A percentile compares a stretch with the other conserved stretches of the same genome.
These are phyloP conservation scores for Nipponacmea schrenckii DNA, from an alignment of 2,888 invertebrate species.

Conservation along the genomic window DNA sequence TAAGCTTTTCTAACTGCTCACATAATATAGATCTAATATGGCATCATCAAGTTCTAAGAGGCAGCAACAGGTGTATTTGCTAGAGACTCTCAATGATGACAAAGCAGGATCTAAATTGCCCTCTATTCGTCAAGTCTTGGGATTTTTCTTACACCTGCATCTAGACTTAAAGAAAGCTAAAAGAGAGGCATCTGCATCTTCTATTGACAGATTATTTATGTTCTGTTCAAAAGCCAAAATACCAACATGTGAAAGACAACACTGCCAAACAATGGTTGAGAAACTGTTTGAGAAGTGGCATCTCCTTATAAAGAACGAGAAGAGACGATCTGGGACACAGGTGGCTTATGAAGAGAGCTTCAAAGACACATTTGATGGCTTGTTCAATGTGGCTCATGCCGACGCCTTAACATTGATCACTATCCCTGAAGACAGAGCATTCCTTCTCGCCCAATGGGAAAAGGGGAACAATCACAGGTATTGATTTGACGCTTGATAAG, in stretches of 20 bases:
- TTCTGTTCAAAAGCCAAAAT: not conserved
- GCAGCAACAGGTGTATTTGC: not conserved
- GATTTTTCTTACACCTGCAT: not conserved
- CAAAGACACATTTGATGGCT: conserved; percentile 1
- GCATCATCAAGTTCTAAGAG: too few species aligned
- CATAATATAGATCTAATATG: too few species aligned
- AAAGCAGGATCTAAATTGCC: conserved; percentile 8
- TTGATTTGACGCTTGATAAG: conserved; percentile 4
- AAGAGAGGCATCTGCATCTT: not conserved
- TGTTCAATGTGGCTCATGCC: conserved; percentile 3
- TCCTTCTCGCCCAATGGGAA: not conserved
- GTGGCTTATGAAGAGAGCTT: too few species aligned
- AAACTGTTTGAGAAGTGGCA: conserved; percentile 9
- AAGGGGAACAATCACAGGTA: conserved; percentile 2
- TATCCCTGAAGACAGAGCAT: conserved; percentile 6
- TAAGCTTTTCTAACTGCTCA: too few species aligned
- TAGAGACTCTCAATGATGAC: not conserved
- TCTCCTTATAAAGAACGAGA: conserved; percentile 7
- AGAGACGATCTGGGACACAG: not conserved
- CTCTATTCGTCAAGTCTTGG: not conserved
- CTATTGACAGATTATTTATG: not conserved
- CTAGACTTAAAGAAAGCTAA: not conserved
- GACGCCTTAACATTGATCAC: not conserved
- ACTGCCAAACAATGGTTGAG: not conserved
- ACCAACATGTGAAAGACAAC: conserved; percentile 7